Evolutionary conservation across 1,140 invertebrate species (phyloP), one percentile per base, ranked within the genome.

Genomic region (Papilio polytes): DNA sequence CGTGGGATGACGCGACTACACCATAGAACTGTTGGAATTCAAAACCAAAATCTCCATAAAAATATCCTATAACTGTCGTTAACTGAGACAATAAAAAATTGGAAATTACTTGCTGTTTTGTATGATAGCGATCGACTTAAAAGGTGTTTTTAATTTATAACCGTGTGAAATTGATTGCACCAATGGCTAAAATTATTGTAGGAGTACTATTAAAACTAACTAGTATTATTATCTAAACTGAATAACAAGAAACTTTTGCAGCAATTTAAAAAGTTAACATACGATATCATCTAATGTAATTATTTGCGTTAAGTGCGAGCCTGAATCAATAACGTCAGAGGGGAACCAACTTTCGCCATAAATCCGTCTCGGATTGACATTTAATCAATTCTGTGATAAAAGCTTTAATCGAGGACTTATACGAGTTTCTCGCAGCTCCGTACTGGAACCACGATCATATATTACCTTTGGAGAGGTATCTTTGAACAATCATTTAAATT

Each of bases 301-400:
- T 56, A 78, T 59, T 36, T 22, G 48, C 36, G 53, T 36, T 78
- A 59, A 78, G 74, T 78, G 22, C 74, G 74, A 41, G 51, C 74
- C 74, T 59, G 51, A 78, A 78, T 59, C 74, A 78, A 78, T 78
- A 78, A 78, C 74, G 51, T 41, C 13, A 36, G 74, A 20, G 74
- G 15, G 51, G 74, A 56, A 56, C 74, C 51, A 78, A 78, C 74
- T 78, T 78, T 78, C 51, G 74, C 74, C 51, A 78, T 78, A 78
- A 78, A 78, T 78, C 74, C 51, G 74, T 78, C 74, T 78, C 74
- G 74, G 74, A 78, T 78, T 78, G 74, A 78, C 74, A 51, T 78
- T 56, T 78, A 78, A 78, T 78, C 74, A 78, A 78, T 78, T 78
- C 48, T 36, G 26, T 78, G 74, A 78, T 78, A 78, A 78, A 56